Percentiles rank a stretch among this genome's conserved stretches.
Evolutionary conservation across 2,888 invertebrate species (phyloP).

Genomic region (Pasiphila rectangulata): DNA sequence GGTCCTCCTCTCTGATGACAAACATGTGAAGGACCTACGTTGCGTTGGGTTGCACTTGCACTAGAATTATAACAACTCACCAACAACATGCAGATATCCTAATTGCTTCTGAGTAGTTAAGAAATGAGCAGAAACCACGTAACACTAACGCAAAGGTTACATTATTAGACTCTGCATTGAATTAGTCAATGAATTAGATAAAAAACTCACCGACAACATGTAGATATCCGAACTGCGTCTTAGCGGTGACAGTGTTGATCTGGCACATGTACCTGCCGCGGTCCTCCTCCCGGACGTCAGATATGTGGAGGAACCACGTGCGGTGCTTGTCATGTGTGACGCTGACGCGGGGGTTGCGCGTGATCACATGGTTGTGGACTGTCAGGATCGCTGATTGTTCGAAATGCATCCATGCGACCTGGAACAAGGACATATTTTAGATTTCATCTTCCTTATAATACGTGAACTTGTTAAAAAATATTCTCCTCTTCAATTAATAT

Average conservation of each 20-base stretch:
- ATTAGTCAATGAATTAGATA: background rate
- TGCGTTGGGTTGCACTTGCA: too few species aligned
- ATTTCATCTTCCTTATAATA: too few species aligned
- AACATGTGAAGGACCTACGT: too few species aligned
- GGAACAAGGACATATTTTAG: conserved; percentile 41
- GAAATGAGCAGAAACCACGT: too few species aligned
- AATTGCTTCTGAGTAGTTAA: too few species aligned
- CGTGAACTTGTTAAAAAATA: background rate
- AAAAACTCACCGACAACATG: conserved; percentile 91
- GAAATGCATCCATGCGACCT: conserved; percentile 98
- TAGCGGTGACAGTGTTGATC: conserved; percentile 95
- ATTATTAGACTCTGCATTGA: too few species aligned
- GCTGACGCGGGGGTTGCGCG: conserved; percentile 94
- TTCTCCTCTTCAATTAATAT: background rate
- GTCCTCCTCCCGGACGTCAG: conserved; percentile 94
- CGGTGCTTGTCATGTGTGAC: conserved; percentile 96
- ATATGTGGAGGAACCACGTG: conserved; percentile 96
- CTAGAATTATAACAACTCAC: too few species aligned
- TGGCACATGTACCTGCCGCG: conserved; percentile 96
- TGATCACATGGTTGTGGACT: conserved; percentile 96
- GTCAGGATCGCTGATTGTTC: conserved; percentile 96
- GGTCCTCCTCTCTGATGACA: too few species aligned
- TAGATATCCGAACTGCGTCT: conserved; percentile 94
- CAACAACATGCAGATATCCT: too few species aligned
- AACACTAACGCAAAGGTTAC: too few species aligned